Evolutionary conservation across 2,888 invertebrate genomes (phyloP), one percentile per base, ranked within the genome.

Genomic region (Agrochola macilenta): DNA sequence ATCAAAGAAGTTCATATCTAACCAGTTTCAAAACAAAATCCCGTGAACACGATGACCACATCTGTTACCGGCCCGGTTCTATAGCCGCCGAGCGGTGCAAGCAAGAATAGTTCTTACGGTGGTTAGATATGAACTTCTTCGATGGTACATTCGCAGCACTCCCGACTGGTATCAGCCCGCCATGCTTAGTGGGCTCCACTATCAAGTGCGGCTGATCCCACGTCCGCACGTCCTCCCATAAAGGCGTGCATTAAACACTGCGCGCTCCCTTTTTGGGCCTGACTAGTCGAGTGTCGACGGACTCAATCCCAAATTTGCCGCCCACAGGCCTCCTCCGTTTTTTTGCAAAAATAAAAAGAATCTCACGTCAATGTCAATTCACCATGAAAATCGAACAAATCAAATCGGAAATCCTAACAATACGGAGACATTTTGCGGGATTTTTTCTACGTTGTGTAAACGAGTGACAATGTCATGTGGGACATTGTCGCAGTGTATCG

Each of bases 391-490:
- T 63, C 9, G 1, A n/a, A 54, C 43, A 73, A 77, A 73, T 43
- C 35, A 54, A 54, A 79, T 73, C 23, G 23, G 70, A 23, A 60
- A 69, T 35, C 39, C 26, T 26, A 39, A 61, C 64, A 69, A 81
- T 71, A 63, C 43, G 35, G 7, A 49, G 12, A 83, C 39, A 68
- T 64, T 80, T 68, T 43, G 23, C 26, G 63, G 58, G 73, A 52
- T 71, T 69, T 81, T 71, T 82, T 69, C 64, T 58, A 35, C 63
- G 49, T 69, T 35, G 63, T 78, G 69, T 72, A 69, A 52, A 30
- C 71, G n/a, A 64, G 65, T 71, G 78, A 75, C 83, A 71, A 78
- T 81, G 75, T 76, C 79, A 70, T 64, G 80, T 75, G 76, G 72
- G 71, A 69, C 35, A 69, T 74, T 83, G 76, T 77, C 81, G 76